A percentile compares a stretch with the other conserved stretches of the same genome.
phyloP scores from a whole-genome alignment of 2,888 invertebrate genomes.

The Limenitis camilla region DNA sequence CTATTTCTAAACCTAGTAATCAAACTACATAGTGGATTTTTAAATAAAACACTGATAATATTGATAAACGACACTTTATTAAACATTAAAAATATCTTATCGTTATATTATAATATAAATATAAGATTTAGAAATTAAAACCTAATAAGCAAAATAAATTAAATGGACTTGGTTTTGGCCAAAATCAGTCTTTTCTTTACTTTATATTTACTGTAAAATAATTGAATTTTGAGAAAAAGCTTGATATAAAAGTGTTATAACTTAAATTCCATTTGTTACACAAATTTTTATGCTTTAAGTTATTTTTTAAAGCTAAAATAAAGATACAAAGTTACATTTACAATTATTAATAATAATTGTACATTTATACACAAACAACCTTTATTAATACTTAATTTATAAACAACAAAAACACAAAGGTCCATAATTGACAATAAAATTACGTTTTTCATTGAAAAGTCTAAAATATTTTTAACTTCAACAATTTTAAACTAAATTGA shows the following conservation, averaged over 20 bases:
- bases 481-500: no score
- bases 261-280: no score
- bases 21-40: not conserved
- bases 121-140: not conserved
- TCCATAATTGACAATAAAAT: no score
- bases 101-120: slow-evolving; percentile 1
- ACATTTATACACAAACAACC: no score
- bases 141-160: slow-evolving; percentile 2
- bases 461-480: no score
- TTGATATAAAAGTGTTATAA: no score
- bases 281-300: no score
- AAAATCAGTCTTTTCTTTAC: slow-evolving; percentile 20
- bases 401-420: not conserved
- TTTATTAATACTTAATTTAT: not conserved
- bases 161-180: slow-evolving; percentile 19
- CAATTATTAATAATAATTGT: no score
- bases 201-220: not conserved
- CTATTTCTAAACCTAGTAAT: not conserved
- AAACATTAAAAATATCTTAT: not conserved
- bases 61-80: not conserved
- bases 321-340: no score
- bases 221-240: not conserved
- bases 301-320: no score
- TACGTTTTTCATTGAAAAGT: no score
- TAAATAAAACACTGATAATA: not conserved